Evolutionary conservation across 2,113 vertebrate genomes (phyloP).

Genomic region (Colaptes auratus): DNA sequence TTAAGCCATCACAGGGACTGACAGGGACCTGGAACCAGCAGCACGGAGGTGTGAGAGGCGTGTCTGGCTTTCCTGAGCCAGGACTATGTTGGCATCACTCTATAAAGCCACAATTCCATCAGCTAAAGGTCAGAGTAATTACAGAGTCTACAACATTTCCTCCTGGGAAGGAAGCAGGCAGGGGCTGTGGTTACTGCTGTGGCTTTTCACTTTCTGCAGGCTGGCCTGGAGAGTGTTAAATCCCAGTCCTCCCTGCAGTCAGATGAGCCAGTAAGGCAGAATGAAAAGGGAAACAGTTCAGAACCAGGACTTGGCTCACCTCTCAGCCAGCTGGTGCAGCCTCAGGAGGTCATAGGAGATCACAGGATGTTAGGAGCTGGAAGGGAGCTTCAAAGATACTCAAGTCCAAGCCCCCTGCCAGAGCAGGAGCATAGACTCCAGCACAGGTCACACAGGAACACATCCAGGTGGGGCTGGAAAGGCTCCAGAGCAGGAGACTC

Average conservation of each 20-base stretch:
- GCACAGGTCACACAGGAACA: too few species aligned
- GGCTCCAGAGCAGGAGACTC: too few species aligned
- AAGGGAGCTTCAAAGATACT: too few species aligned
- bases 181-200: neutral
- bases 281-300: conserved; percentile 7
- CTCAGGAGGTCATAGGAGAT: neutral
- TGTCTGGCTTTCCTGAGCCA: neutral
- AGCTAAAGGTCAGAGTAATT: conserved; percentile 36
- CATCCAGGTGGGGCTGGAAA: too few species aligned
- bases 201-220: neutral
- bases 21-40: neutral
- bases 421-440: too few species aligned
- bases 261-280: neutral
- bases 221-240: neutral
- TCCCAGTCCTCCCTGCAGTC: neutral
- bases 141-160: neutral
- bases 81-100: neutral
- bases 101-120: neutral
- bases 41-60: neutral
- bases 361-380: too few species aligned
- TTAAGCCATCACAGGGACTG: neutral
- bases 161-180: neutral
- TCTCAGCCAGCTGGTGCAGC: neutral
- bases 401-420: too few species aligned
- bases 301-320: neutral